Percentiles rank a stretch among this genome's conserved stretches.
Evolutionary conservation across 2,888 invertebrate genomes (phyloP).

Genomic region (Mesodorylaimus sp.): DNA sequence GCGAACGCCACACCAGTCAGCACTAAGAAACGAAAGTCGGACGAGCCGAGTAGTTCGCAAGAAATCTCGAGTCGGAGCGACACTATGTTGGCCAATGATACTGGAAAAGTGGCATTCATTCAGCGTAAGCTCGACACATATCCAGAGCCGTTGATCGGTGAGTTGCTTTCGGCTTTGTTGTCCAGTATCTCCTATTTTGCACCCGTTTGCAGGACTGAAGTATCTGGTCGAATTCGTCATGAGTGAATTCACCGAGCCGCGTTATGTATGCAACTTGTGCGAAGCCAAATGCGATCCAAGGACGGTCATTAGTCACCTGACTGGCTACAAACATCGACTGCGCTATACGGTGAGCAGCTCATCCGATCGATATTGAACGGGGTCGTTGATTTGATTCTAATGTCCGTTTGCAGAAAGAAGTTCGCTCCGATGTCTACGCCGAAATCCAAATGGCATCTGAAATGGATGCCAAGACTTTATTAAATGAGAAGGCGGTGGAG

Average conservation of each 20-base stretch:
- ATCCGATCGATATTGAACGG: background rate
- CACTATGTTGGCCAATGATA: background rate
- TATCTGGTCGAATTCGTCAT: background rate
- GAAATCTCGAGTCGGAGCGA: background rate
- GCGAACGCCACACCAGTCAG: too few species aligned
- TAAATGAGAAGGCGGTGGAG: too few species aligned
- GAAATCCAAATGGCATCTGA: background rate
- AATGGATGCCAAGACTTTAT: too few species aligned
- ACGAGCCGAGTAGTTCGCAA: too few species aligned
- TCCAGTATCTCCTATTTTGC: background rate
- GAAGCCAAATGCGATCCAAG: slow-evolving; percentile 22
- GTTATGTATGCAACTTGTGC: slow-evolving; percentile 24
- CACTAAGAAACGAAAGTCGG: too few species aligned
- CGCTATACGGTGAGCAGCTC: slow-evolving; percentile 19
- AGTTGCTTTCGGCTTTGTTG: background rate
- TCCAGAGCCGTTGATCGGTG: background rate
- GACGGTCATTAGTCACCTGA: slow-evolving; percentile 19
- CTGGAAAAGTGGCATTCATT: background rate
- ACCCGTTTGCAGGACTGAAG: background rate
- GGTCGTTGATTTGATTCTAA: background rate
- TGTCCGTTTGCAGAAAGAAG: background rate
- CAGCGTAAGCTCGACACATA: background rate
- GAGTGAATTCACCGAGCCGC: background rate
- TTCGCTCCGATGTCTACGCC: slow-evolving; percentile 6
- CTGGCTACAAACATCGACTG: slow-evolving; percentile 20